These are phyloP conservation scores for Phylloscopus collybita DNA, from an alignment of 2,797 vertebrate genomes.

Conservation along the genomic window DNA sequence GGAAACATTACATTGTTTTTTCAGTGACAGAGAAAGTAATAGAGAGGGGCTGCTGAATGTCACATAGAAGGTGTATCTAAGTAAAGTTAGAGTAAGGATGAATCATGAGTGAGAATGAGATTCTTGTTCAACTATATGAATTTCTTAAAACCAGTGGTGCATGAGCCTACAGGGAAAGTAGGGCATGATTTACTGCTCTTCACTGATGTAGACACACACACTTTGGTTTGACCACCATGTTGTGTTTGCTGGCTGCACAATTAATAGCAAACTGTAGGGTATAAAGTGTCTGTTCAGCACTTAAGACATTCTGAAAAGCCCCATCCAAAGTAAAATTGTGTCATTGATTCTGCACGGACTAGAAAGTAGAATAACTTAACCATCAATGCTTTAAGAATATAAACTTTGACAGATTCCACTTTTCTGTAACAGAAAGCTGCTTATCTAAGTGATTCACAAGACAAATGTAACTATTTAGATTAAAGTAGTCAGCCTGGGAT, in stretches of 20 bases:
- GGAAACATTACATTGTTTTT: not conserved
- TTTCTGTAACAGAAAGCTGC: not conserved
- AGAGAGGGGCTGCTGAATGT: not conserved
- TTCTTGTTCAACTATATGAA: not conserved
- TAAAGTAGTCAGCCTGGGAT: not conserved
- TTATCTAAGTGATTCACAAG: not conserved
- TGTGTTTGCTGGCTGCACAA: not conserved
- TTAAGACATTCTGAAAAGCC: not conserved
- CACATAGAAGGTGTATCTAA: not conserved
- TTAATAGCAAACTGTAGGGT: not conserved
- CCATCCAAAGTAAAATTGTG: not conserved
- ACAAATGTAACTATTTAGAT: not conserved
- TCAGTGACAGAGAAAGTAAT: not conserved
- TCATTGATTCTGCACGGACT: not conserved
- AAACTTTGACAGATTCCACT: not conserved
- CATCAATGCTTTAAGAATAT: not conserved
- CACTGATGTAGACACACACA: not conserved
- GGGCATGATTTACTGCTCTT: not conserved
- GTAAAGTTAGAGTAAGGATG: not conserved
- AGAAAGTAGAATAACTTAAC: not conserved
- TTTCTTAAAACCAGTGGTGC: not conserved
- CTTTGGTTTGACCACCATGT: not conserved
- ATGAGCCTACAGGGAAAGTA: not conserved
- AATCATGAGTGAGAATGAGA: conserved; percentile 13
- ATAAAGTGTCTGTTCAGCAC: not conserved